A percentile compares a stretch with the other conserved stretches of the same genome.
These are phyloP conservation scores for rabbit (Oryctolagus cuniculus) DNA, from an alignment of 2,113 vertebrate species.

Conservation along the genomic window DNA sequence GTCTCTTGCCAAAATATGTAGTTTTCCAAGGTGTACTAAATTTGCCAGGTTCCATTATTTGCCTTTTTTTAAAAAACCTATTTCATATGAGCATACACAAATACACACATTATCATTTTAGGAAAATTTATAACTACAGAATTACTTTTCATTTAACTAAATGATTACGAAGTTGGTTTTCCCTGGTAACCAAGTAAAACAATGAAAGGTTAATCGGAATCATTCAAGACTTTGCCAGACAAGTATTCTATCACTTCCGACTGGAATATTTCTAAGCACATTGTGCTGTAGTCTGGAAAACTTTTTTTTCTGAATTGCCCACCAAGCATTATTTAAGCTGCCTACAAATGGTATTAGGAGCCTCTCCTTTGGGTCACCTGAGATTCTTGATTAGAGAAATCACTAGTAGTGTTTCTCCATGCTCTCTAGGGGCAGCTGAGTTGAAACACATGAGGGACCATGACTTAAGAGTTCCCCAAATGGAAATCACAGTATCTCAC, in stretches of 20 bases:
- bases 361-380: neutral
- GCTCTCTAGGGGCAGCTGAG: slow-evolving; percentile 48
- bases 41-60: neutral
- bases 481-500: neutral
- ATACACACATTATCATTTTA: neutral
- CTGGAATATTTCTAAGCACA: neutral
- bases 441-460: neutral
- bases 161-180: neutral
- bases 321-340: neutral
- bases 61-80: neutral
- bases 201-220: neutral
- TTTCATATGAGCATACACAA: neutral
- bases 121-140: neutral
- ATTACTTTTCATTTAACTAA: neutral
- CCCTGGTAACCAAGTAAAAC: neutral
- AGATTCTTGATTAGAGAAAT: slow-evolving; percentile 41
- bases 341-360: neutral
- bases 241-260: neutral
- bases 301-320: neutral
- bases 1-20: neutral
- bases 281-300: neutral
- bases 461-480: neutral
- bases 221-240: neutral
- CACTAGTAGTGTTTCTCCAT: slow-evolving; percentile 15
- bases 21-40: neutral